Percentiles rank a stretch among this genome's conserved stretches.
Evolutionary conservation across 2,113 vertebrate genomes (phyloP).

Genomic region (Collichthys lucidus): DNA sequence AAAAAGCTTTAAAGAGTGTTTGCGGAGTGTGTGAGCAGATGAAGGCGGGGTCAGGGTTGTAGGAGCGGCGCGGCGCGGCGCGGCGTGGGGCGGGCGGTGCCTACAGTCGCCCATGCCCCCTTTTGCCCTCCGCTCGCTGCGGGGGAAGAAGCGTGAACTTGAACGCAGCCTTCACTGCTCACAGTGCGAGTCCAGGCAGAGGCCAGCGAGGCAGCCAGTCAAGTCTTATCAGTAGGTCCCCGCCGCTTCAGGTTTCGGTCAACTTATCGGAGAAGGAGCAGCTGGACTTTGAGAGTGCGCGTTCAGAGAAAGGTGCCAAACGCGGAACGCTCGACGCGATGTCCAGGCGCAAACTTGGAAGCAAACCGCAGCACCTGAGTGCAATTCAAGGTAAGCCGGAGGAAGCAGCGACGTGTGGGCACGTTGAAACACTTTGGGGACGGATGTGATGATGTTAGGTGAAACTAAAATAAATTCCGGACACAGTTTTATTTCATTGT

Average conservation of each 20-base stretch:
- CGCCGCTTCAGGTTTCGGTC: conserved; percentile 11
- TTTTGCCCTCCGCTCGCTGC: conserved; percentile 68
- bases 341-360: conserved; percentile 88
- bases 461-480: conserved; percentile 1
- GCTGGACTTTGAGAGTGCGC: conserved; percentile 16
- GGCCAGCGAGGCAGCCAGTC: conserved; percentile 43
- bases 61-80: conserved; percentile 24
- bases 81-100: conserved; percentile 70
- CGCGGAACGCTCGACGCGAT: conserved; percentile 68
- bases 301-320: conserved; percentile 41
- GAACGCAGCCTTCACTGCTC: conserved; percentile 77
- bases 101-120: conserved; percentile 74
- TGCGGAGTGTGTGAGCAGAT: neutral
- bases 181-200: conserved; percentile 65
- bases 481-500: neutral
- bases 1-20: neutral
- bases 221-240: conserved; percentile 42
- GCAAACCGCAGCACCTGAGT: conserved; percentile 87
- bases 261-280: conserved; percentile 34
- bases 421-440: neutral
- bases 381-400: conserved; percentile 83
- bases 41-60: conserved; percentile 76
- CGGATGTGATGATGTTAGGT: neutral
- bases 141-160: conserved; percentile 84
- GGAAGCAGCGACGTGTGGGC: conserved; percentile 9